Conservation (phyloP, 2,888 invertebrate species). For the Myopa tessellatipennis region DNA sequence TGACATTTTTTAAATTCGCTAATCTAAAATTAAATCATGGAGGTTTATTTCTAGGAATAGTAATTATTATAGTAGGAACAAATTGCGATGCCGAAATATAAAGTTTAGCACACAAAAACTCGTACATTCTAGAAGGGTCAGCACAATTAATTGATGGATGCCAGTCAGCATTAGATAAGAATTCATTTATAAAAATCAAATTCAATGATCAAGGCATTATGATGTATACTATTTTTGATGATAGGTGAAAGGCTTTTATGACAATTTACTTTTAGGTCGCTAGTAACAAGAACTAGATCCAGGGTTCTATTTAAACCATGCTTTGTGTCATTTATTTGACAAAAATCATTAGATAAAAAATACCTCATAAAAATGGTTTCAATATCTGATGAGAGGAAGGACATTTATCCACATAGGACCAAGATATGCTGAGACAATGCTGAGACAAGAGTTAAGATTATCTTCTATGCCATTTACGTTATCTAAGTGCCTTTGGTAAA, state of each 20-base stretch:
- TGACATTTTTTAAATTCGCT: background rate
- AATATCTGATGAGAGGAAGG: constrained; percentile 1
- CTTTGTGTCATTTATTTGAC: no score
- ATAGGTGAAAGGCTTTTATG: no score
- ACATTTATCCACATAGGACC: no score
- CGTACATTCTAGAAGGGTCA: background rate
- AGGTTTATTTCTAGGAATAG: constrained; percentile 7
- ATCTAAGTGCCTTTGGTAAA: no score
- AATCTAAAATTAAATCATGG: background rate
- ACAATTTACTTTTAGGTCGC: no score
- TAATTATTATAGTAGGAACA: constrained; percentile 1
- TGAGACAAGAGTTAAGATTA: background rate
- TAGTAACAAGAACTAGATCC: background rate
- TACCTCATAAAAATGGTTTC: background rate
- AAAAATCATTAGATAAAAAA: no score
- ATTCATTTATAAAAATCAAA: background rate
- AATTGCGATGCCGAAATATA: background rate
- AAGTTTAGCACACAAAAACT: background rate
- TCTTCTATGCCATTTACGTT: background rate
- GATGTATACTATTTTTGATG: no score
- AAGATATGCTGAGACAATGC: background rate
- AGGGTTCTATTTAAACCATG: no score
- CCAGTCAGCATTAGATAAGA: background rate
- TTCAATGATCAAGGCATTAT: no score
- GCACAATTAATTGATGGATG: background rate